phyloP scores from a whole-genome alignment of 2,113 vertebrate genomes.

The Dipodomys stephensi region DNA sequence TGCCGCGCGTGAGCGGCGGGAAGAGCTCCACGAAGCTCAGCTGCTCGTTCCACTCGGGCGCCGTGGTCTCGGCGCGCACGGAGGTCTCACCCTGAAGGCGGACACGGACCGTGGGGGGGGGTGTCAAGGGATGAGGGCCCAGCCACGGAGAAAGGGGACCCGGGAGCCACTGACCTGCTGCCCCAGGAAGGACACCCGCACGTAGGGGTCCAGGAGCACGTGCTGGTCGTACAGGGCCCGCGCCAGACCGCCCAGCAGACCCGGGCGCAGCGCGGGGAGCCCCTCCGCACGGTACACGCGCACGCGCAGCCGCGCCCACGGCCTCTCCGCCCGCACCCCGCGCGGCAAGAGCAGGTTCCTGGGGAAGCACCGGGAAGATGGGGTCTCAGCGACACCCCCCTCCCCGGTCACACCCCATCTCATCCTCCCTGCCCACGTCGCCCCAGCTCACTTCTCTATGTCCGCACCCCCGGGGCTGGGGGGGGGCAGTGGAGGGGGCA shows the following conservation, averaged over 20 bases:
- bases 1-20: constrained; percentile 92
- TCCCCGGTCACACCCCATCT: accelerated
- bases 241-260: constrained; percentile 93
- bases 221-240: constrained; percentile 92
- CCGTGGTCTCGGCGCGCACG: constrained; percentile 87
- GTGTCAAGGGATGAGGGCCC: neutral
- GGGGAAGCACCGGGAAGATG: neutral
- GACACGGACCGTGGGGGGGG: neutral
- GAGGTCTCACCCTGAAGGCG: constrained; percentile 92
- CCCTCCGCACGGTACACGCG: constrained; percentile 93
- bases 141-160: neutral
- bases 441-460: constrained; percentile 91
- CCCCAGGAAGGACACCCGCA: constrained; percentile 93
- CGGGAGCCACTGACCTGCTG: constrained; percentile 90
- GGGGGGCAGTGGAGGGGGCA: constrained; percentile 84
- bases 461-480: constrained; percentile 86
- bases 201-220: constrained; percentile 93
- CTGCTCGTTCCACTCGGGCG: constrained; percentile 94
- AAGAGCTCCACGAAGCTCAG: constrained; percentile 97
- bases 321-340: constrained; percentile 91
- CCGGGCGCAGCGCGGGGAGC: constrained; percentile 92
- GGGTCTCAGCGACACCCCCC: neutral
- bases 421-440: neutral
- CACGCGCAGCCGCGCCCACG: constrained; percentile 93
- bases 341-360: constrained; percentile 96